phyloP scores from a whole-genome alignment of 2,888 invertebrate species.

The Rotaria macrura region DNA sequence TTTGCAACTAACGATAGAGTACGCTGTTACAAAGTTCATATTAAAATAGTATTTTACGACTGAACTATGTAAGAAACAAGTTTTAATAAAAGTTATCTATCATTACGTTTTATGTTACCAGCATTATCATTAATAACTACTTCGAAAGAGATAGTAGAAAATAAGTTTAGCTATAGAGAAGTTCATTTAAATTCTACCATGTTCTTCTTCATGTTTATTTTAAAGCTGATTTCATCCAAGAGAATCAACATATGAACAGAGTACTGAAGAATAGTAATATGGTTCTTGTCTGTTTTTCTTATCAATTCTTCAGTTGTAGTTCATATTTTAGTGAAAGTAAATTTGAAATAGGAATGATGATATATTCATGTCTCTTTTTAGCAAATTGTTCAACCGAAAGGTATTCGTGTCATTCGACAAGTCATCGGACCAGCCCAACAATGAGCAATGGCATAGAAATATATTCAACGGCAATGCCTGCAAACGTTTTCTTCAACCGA shows the following conservation, averaged over 20 bases:
- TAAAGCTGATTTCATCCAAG: neutral
- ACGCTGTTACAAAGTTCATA: too few relatives aligned
- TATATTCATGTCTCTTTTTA: neutral
- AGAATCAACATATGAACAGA: neutral
- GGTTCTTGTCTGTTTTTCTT: neutral
- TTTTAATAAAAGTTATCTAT: too few relatives aligned
- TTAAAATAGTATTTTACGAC: too few relatives aligned
- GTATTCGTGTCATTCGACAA: constrained; percentile 17
- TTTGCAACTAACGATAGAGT: too few relatives aligned
- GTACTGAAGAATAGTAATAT: too few relatives aligned
- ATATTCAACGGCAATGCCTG: neutral
- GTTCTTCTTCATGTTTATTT: neutral
- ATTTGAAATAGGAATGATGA: neutral
- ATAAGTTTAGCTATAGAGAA: neutral
- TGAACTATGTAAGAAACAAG: too few relatives aligned
- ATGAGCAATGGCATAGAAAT: neutral
- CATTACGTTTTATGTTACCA: neutral
- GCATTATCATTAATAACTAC: neutral
- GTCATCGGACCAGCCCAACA: neutral
- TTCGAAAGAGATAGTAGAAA: neutral
- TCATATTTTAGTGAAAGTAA: too few relatives aligned
- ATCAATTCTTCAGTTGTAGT: neutral
- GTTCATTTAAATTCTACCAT: neutral
- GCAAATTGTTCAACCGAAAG: constrained; percentile 2
- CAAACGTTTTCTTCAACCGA: neutral